Conservation (phyloP, 2,113 vertebrate species). For the Gadus chalcogrammus region DNA sequence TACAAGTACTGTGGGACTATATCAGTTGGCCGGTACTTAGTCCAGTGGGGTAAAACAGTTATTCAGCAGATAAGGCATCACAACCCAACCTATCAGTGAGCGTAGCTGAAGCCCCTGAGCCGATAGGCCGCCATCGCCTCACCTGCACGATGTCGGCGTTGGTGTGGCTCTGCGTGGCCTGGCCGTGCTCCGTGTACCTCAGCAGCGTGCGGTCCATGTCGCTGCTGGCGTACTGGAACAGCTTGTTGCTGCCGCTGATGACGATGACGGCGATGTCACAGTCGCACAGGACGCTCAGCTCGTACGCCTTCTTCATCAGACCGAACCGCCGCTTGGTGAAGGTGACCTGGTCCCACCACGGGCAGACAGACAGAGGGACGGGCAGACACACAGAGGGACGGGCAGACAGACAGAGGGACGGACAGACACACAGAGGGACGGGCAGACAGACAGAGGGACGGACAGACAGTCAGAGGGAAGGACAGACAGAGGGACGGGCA, state of each 20-base stretch:
- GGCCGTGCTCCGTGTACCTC: constrained; percentile 97
- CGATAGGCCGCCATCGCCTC: constrained; percentile 47
- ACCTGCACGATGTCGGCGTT: constrained; percentile 98
- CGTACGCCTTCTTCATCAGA: constrained; percentile 98
- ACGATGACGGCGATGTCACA: constrained; percentile 99
- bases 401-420: too few species aligned
- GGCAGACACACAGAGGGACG: not conserved
- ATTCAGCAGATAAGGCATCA: not conserved
- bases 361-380: not conserved
- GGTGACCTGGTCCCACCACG: constrained; percentile 78
- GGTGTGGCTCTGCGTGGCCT: constrained; percentile 96
- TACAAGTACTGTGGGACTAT: too few species aligned
- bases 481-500: too few species aligned
- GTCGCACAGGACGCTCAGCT: constrained; percentile 96
- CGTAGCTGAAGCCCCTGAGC: too few species aligned
- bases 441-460: too few species aligned
- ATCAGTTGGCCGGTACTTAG: too few species aligned
- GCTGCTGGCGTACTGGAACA: constrained; percentile 98
- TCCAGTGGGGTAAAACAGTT: not conserved
- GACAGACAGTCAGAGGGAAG: too few species aligned
- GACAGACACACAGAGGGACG: too few species aligned
- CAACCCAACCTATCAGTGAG: not conserved
- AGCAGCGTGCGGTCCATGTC: constrained; percentile 99
- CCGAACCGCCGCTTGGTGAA: constrained; percentile 98
- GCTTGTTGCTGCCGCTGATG: constrained; percentile 98